phyloP scores from a whole-genome alignment of 2,888 invertebrate genomes.

The Stenoptilia bipunctidactyla region DNA sequence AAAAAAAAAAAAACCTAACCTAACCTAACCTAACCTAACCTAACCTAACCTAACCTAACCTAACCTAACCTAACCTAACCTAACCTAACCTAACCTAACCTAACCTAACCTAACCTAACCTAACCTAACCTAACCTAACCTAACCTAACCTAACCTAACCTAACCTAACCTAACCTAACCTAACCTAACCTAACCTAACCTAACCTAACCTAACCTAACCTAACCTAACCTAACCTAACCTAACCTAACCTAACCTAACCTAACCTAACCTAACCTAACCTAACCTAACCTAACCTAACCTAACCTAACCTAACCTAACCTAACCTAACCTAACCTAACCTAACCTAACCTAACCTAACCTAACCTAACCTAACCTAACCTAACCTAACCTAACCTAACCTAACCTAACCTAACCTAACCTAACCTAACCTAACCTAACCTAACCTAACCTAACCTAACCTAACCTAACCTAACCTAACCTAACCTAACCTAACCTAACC shows the following conservation, averaged over 20 bases:
- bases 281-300: slow-evolving; percentile 11
- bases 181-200: slow-evolving; percentile 15
- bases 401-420: too few species aligned
- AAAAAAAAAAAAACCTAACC: too few species aligned
- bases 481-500: too few species aligned
- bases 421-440: too few species aligned
- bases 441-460: too few species aligned
- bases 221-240: slow-evolving; percentile 12
- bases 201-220: slow-evolving; percentile 15
- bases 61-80: slow-evolving; percentile 11
- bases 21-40: slow-evolving; percentile 15
- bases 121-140: slow-evolving; percentile 13
- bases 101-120: slow-evolving; percentile 15
- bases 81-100: slow-evolving; percentile 8
- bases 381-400: too few species aligned
- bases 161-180: slow-evolving; percentile 13
- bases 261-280: slow-evolving; percentile 13
- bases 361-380: too few species aligned
- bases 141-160: slow-evolving; percentile 12
- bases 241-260: slow-evolving; percentile 12
- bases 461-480: too few species aligned
- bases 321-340: slow-evolving; percentile 11
- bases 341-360: slow-evolving; percentile 12
- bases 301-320: slow-evolving; percentile 11
- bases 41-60: slow-evolving; percentile 15